Evolutionary conservation across 35 echinoderm and acorn worm species (phyloP).

Genomic region (Lytechinus variegatus): DNA sequence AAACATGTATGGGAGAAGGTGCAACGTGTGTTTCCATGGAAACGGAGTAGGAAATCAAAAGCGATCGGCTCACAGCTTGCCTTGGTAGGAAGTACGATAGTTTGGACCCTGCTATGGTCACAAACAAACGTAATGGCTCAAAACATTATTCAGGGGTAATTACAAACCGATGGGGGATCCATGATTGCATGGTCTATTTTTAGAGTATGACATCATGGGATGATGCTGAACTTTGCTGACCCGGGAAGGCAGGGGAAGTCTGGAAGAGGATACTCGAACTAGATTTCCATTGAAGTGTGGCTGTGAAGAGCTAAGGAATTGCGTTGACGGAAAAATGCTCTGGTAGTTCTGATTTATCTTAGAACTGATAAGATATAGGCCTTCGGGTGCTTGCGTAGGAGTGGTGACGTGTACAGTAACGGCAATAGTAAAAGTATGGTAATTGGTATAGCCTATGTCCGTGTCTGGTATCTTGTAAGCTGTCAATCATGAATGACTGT

Average conservation of each 20-base stretch:
- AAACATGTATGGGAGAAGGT: background rate
- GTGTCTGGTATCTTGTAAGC: background rate
- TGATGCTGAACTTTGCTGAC: background rate
- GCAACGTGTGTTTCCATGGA: background rate
- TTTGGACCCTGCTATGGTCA: background rate
- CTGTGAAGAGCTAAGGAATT: background rate
- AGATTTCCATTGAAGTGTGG: background rate
- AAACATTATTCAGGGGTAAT: background rate
- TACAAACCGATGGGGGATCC: background rate
- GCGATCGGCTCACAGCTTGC: background rate
- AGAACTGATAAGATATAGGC: background rate
- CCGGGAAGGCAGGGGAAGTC: background rate
- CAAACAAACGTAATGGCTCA: background rate
- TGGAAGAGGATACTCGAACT: background rate
- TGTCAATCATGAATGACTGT: background rate
- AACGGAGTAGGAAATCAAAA: background rate
- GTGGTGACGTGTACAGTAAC: background rate
- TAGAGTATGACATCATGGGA: background rate
- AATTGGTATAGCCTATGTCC: too few relatives aligned
- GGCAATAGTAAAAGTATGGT: too few relatives aligned
- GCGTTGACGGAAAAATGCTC: background rate
- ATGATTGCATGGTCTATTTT: background rate
- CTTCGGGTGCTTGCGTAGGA: background rate
- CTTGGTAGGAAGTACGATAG: background rate
- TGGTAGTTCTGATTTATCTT: background rate